A percentile compares a stretch with the other conserved stretches of the same genome.
Evolutionary conservation across 2,113 vertebrate species (phyloP).

Genomic region (Antigone vipio): DNA sequence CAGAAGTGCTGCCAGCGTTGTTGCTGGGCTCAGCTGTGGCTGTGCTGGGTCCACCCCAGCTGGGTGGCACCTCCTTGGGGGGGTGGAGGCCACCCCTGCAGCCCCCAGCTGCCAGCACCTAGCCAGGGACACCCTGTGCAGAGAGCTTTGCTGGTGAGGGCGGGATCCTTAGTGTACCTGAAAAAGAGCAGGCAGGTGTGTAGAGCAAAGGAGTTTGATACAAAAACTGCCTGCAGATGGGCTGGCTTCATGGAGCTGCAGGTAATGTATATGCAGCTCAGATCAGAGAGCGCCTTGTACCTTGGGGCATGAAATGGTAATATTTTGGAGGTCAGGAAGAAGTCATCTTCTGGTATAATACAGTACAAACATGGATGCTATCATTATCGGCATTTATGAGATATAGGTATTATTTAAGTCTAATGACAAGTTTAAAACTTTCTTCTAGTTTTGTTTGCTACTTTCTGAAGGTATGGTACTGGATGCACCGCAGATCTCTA

Average conservation of each 20-base stretch:
- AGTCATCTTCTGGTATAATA: not conserved
- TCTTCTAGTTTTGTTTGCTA: not conserved
- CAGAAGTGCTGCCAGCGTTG: not conserved
- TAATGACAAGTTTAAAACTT: not conserved
- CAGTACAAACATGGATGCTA: not conserved
- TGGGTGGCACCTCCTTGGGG: not conserved
- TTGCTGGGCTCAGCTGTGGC: not conserved
- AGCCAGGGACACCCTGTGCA: accelerated
- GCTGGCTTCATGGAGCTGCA: not conserved
- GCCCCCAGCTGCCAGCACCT: not conserved
- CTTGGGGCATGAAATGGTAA: not conserved
- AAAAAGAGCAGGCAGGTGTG: not conserved
- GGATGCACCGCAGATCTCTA: not conserved
- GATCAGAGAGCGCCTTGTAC: not conserved
- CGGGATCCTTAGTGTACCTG: not conserved
- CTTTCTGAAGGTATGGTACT: not conserved
- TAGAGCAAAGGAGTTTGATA: not conserved
- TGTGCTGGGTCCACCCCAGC: not conserved
- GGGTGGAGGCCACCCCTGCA: not conserved
- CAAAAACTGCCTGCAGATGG: not conserved
- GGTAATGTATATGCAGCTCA: not conserved
- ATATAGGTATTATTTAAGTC: not conserved
- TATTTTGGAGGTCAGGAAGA: not conserved
- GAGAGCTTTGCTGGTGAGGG: not conserved
- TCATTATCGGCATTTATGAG: not conserved